phyloP scores from a whole-genome alignment of 2,797 vertebrate species.

The Poecilia velifera region DNA sequence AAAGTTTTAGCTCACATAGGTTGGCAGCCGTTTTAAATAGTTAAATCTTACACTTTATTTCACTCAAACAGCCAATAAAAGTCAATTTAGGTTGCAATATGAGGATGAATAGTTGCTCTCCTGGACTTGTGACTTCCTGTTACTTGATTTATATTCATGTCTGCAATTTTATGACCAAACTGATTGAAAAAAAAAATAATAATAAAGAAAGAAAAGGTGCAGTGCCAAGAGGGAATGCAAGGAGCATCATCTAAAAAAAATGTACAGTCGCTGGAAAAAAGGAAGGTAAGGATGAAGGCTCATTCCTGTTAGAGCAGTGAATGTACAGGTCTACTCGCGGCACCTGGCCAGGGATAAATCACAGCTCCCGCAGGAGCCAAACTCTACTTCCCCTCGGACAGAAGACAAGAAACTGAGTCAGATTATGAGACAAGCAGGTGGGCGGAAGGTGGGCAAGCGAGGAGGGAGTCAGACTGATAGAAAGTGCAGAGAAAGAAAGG shows the following conservation, averaged over 20 bases:
- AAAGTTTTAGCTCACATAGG: constrained; percentile 40
- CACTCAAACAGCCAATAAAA: constrained; percentile 39
- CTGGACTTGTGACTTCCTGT: constrained; percentile 37
- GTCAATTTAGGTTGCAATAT: constrained; percentile 27
- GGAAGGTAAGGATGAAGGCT: constrained; percentile 11
- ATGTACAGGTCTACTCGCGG: constrained; percentile 39
- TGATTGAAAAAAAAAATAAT: constrained; percentile 13
- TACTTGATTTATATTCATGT: constrained; percentile 35
- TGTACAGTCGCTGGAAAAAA: constrained; percentile 12
- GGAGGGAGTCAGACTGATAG: constrained; percentile 32
- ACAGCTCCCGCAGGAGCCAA: constrained; percentile 52
- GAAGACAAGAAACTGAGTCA: constrained; percentile 19
- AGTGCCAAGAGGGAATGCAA: constrained; percentile 8
- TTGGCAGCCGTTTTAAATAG: constrained; percentile 35
- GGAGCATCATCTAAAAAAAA: constrained; percentile 7
- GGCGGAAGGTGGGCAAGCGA: constrained; percentile 12
- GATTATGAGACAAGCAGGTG: constrained; percentile 30
- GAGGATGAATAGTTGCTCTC: constrained; percentile 33
- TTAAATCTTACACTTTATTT: constrained; percentile 32
- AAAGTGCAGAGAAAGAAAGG: constrained; percentile 22
- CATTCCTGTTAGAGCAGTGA: constrained; percentile 12
- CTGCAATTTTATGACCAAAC: neutral
- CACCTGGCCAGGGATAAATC: constrained; percentile 62
- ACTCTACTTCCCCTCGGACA: constrained; percentile 39
- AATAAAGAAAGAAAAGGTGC: neutral